phyloP scores from a whole-genome alignment of 2,797 vertebrate species.

The Neosilurus hyrtlii region DNA sequence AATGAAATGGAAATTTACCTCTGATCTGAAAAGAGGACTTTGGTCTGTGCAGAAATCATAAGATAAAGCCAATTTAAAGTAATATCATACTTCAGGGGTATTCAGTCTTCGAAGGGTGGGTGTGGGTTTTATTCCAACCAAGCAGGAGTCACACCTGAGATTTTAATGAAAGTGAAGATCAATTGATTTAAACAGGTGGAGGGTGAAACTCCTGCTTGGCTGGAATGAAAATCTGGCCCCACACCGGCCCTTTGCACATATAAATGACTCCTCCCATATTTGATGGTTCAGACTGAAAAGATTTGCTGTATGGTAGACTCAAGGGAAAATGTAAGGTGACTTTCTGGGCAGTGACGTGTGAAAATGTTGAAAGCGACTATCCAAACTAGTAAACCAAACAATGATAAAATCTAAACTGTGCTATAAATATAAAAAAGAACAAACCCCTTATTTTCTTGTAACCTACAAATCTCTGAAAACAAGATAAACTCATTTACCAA shows the following conservation, averaged over 20 bases:
- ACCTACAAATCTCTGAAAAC: background rate
- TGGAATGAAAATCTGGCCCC: too few relatives aligned
- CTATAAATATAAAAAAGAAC: background rate
- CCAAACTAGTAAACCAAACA: background rate
- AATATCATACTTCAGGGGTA: background rate
- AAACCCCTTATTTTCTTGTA: background rate
- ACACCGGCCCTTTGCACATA: too few relatives aligned
- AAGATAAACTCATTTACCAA: background rate
- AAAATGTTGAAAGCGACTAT: background rate
- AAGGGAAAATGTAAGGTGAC: background rate
- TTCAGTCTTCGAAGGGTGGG: too few relatives aligned
- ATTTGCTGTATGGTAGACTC: conserved; percentile 19
- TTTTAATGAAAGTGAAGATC: too few relatives aligned
- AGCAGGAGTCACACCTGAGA: too few relatives aligned
- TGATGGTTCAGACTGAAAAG: conserved; percentile 42
- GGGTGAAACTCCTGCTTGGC: too few relatives aligned
- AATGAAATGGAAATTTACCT: too few relatives aligned
- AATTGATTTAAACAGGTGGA: too few relatives aligned
- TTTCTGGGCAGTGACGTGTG: conserved; percentile 33
- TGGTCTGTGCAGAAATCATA: conserved; percentile 23
- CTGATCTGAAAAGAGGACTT: too few relatives aligned
- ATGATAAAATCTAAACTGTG: conserved; percentile 14
- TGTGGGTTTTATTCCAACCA: too few relatives aligned
- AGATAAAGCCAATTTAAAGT: conserved; percentile 35
- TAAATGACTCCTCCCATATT: background rate